These are phyloP conservation scores for Neoseiulus cucumeris DNA, from an alignment of 1,140 invertebrate species.

Conservation along the genomic window DNA sequence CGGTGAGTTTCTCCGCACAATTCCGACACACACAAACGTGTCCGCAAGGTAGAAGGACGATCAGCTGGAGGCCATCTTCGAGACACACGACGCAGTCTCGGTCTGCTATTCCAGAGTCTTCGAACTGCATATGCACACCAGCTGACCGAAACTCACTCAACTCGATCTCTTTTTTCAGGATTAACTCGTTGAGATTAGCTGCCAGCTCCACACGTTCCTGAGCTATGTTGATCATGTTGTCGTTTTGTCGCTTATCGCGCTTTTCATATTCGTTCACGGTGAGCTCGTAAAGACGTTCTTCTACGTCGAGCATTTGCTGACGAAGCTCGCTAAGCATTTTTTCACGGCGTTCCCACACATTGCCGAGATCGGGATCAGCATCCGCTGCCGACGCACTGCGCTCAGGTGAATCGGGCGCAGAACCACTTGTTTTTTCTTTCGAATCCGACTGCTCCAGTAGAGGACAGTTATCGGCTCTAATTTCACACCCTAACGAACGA, in stretches of 20 bases:
- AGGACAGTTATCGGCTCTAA: background rate
- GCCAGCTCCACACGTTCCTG: background rate
- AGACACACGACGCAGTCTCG: constrained; percentile 7
- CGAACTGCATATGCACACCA: background rate
- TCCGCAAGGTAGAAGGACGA: background rate
- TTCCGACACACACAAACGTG: background rate
- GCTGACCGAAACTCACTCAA: background rate
- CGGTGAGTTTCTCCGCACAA: background rate
- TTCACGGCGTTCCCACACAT: background rate
- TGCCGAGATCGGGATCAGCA: background rate
- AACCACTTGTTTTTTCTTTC: background rate
- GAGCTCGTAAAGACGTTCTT: background rate
- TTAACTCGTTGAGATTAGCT: background rate
- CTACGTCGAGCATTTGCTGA: background rate
- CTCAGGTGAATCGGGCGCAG: background rate
- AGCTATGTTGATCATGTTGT: constrained; percentile 4
- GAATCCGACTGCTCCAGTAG: background rate
- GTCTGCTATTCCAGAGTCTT: background rate
- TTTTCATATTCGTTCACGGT: constrained; percentile 1
- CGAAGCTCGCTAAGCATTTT: background rate
- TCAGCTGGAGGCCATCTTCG: background rate
- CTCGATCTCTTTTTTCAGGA: background rate
- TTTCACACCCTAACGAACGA: background rate
- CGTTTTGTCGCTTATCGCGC: background rate
- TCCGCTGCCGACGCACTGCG: background rate